Evolutionary conservation across 2,797 vertebrate genomes (phyloP).

Genomic region (Lateolabrax maculatus): DNA sequence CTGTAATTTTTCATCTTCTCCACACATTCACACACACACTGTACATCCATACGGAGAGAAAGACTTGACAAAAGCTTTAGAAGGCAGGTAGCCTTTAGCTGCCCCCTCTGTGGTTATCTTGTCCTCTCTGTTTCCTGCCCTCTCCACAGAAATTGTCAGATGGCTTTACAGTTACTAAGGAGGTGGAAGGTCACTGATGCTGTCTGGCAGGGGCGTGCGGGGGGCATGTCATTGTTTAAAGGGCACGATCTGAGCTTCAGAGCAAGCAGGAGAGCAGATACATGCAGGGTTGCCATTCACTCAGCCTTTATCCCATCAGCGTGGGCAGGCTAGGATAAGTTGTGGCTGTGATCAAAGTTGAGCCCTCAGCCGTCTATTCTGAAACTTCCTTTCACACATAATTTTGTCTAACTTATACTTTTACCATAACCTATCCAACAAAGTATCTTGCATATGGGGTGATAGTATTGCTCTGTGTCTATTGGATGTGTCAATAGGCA

Average conservation of each 20-base stretch:
- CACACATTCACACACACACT: neutral
- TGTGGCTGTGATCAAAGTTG: slow-evolving; percentile 38
- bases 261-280: slow-evolving; percentile 29
- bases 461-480: neutral
- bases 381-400: neutral
- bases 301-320: slow-evolving; percentile 47
- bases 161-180: slow-evolving; percentile 47
- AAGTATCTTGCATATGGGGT: neutral
- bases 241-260: slow-evolving; percentile 60
- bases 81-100: slow-evolving; percentile 25
- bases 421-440: neutral
- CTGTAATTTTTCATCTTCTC: neutral
- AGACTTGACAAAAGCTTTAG: slow-evolving; percentile 1
- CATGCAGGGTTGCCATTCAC: slow-evolving; percentile 32
- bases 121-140: slow-evolving; percentile 29
- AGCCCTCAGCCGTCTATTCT: slow-evolving; percentile 12
- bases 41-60: neutral
- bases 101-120: slow-evolving; percentile 1
- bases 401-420: neutral
- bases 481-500: neutral
- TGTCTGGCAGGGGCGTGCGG: slow-evolving; percentile 36
- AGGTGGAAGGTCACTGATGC: slow-evolving; percentile 69
- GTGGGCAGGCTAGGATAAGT: slow-evolving; percentile 25
- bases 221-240: slow-evolving; percentile 65
- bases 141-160: slow-evolving; percentile 53